Conservation (phyloP, 2,797 vertebrate species). For the Sardinella longiceps region DNA sequence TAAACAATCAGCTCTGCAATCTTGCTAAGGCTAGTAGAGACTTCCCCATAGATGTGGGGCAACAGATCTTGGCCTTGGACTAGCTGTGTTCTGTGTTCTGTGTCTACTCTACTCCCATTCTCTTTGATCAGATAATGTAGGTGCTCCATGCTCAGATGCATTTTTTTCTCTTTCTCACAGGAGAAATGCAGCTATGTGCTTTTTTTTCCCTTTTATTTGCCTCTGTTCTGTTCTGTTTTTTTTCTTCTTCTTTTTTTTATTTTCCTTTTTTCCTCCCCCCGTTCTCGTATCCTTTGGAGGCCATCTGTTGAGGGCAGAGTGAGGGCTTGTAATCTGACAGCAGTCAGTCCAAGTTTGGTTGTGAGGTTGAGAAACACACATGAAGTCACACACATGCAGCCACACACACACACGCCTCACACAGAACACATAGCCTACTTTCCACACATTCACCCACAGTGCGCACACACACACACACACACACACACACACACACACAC, state of each 20-base stretch:
- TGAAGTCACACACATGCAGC: background rate
- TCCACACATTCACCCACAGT: background rate
- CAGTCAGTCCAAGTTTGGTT: constrained; percentile 7
- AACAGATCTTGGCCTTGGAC: background rate
- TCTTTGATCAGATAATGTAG: background rate
- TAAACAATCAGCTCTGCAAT: background rate
- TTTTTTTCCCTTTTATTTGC: background rate
- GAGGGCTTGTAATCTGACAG: constrained; percentile 7
- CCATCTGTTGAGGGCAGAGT: constrained; percentile 18
- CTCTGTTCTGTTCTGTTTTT: background rate
- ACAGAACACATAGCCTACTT: background rate
- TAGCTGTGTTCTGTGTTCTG: background rate
- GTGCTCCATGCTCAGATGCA: background rate
- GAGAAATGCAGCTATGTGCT: no score
- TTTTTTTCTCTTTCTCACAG: no score
- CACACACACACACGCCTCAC: background rate
- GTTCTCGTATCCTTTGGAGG: background rate
- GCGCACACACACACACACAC: background rate
- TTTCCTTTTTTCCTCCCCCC: background rate
- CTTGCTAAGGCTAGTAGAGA: background rate
- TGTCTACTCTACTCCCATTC: background rate
- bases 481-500: background rate
- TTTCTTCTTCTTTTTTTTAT: background rate
- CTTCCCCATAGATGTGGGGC: background rate
- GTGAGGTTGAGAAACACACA: background rate